phyloP scores from a whole-genome alignment of 2,113 vertebrate genomes.

The Pollachius pollachius region DNA sequence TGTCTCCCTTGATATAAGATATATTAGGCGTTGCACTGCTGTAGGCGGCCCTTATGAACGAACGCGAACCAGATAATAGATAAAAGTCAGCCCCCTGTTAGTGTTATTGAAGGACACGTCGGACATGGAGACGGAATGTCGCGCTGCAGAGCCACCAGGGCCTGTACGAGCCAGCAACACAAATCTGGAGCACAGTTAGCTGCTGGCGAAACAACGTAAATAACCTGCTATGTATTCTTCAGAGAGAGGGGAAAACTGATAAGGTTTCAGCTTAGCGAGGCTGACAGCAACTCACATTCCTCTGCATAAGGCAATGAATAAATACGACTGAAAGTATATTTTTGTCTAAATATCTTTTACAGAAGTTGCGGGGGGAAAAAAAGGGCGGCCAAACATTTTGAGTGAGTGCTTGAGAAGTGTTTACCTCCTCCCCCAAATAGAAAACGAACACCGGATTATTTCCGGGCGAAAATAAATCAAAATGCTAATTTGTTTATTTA shows the following conservation, averaged over 20 bases:
- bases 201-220: constrained; percentile 56
- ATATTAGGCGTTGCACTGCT: too few species aligned
- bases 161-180: too few species aligned
- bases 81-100: too few species aligned
- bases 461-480: constrained; percentile 18
- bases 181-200: constrained; percentile 46
- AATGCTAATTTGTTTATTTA: constrained; percentile 30
- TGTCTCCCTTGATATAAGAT: too few species aligned
- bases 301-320: constrained; percentile 40
- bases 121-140: too few species aligned
- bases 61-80: too few species aligned
- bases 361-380: constrained; percentile 7
- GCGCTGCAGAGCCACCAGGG: too few species aligned
- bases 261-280: constrained; percentile 38
- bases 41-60: too few species aligned
- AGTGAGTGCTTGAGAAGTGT: constrained; percentile 9
- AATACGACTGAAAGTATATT: constrained; percentile 40
- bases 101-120: too few species aligned
- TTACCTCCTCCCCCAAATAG: constrained; percentile 1
- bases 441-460: constrained; percentile 35
- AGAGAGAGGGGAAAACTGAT: constrained; percentile 30
- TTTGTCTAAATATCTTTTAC: constrained; percentile 36
- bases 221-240: constrained; percentile 48
- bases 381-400: background rate
- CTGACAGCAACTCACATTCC: constrained; percentile 48